phyloP scores from a whole-genome alignment of 2,113 vertebrate species.

The Psittacara wagleri region DNA sequence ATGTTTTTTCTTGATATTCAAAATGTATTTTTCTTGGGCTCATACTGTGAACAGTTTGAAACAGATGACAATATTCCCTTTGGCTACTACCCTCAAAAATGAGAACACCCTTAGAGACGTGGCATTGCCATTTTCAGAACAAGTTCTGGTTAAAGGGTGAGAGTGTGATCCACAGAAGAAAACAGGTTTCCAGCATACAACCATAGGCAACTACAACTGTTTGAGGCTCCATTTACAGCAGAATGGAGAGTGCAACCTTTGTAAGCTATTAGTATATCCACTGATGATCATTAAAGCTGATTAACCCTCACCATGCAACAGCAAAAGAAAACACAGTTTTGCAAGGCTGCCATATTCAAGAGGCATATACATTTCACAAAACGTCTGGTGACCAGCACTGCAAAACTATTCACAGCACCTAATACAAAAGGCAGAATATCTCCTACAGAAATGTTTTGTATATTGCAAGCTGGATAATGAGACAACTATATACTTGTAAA shows the following conservation, averaged over 20 bases:
- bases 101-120: conserved; percentile 6
- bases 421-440: background rate
- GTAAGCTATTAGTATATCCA: background rate
- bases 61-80: conserved; percentile 28
- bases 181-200: conserved; percentile 21
- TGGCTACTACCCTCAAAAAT: conserved; percentile 25
- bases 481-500: background rate
- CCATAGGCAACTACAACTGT: conserved; percentile 2
- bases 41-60: conserved; percentile 4
- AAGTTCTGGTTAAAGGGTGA: conserved; percentile 52
- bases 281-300: conserved; percentile 32
- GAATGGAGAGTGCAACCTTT: background rate
- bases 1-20: background rate
- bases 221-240: conserved; percentile 22
- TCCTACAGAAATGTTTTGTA: background rate
- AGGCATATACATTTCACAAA: background rate
- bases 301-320: background rate
- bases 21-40: background rate
- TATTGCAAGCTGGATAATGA: background rate
- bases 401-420: background rate
- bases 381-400: background rate
- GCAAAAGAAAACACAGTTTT: background rate
- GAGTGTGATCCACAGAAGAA: background rate
- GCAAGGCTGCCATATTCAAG: background rate
- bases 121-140: conserved; percentile 10